Evolutionary conservation across 2,888 invertebrate genomes (phyloP).

Genomic region (Athalia circularis): DNA sequence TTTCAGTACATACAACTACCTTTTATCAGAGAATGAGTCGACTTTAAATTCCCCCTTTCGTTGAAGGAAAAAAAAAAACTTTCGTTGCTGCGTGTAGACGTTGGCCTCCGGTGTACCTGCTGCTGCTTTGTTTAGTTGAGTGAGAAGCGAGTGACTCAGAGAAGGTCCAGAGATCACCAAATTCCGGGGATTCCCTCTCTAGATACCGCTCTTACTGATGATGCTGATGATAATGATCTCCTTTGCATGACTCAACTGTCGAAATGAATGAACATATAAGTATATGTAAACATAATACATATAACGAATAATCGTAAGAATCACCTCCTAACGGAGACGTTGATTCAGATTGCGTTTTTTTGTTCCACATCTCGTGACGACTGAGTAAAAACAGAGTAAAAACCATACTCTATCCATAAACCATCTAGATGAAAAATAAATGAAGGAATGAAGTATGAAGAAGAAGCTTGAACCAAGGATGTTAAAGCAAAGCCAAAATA

Average conservation of each 20-base stretch:
- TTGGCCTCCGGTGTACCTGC: neutral
- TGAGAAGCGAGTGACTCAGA: conserved; percentile 6
- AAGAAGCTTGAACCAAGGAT: neutral
- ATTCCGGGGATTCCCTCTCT: conserved; percentile 41
- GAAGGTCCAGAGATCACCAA: conserved; percentile 8
- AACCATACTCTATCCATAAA: too few species aligned
- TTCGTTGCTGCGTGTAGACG: neutral
- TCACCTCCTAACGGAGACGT: too few species aligned
- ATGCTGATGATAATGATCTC: neutral
- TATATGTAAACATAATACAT: too few species aligned
- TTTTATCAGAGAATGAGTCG: neutral
- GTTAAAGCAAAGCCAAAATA: too few species aligned
- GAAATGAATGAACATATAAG: too few species aligned
- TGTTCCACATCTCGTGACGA: too few species aligned
- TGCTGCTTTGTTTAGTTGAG: neutral
- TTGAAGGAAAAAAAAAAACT: neutral
- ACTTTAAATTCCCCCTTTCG: neutral
- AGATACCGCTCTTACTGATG: too few species aligned
- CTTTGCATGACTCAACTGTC: conserved; percentile 1
- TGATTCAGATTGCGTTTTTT: too few species aligned
- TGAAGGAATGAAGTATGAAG: neutral
- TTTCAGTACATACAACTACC: neutral
- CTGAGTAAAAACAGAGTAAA: too few species aligned
- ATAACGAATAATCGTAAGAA: too few species aligned
- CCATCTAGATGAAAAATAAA: too few species aligned